phyloP scores from a whole-genome alignment of 2,888 invertebrate genomes.

The Nephrotoma appendiculata region DNA sequence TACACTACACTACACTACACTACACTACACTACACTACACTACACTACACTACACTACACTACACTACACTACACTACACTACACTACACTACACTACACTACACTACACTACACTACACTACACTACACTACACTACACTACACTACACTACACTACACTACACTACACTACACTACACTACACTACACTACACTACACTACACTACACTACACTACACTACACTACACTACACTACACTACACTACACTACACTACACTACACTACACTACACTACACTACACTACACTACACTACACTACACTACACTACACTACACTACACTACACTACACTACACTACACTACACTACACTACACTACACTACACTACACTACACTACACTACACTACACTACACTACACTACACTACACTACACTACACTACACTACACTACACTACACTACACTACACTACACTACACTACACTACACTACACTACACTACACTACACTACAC shows the following conservation, averaged over 20 bases:
- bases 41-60: background rate
- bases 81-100: background rate
- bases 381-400: background rate
- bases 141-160: background rate
- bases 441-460: background rate
- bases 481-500: background rate
- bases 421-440: background rate
- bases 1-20: background rate
- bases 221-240: background rate
- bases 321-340: background rate
- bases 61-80: background rate
- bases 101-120: background rate
- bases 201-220: background rate
- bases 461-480: background rate
- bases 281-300: background rate
- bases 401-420: background rate
- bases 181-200: background rate
- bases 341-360: background rate
- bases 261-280: conserved; percentile 3
- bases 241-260: background rate
- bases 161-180: background rate
- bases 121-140: background rate
- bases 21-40: background rate
- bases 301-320: background rate
- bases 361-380: background rate